Percentiles rank a stretch among this genome's conserved stretches.
Conservation (phyloP, 2,888 invertebrate genomes). For the Hirtodrosophila trivittata region DNA sequence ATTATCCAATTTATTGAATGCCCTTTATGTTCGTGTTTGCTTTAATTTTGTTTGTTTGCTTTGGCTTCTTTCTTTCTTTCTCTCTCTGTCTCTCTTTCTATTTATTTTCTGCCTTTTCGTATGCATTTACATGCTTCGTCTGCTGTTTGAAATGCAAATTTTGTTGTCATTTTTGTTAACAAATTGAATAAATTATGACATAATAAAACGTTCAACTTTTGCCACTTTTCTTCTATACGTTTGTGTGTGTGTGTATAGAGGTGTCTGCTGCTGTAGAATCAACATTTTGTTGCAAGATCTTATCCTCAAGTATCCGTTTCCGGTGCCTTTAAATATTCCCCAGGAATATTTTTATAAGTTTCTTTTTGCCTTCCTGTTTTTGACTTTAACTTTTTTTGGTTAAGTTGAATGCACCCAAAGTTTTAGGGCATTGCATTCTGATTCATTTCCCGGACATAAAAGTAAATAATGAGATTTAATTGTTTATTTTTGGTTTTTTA, state of each 20-base stretch:
- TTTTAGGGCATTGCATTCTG: background rate
- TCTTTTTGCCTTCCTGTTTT: background rate
- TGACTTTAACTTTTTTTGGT: too few relatives aligned
- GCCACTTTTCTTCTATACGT: conserved; percentile 9
- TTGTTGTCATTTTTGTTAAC: conserved; percentile 52
- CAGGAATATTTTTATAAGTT: background rate
- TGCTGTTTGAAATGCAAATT: conserved; percentile 57
- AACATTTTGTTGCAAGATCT: background rate
- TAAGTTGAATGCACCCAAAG: background rate
- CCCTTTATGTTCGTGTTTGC: conserved; percentile 48
- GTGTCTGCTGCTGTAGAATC: background rate
- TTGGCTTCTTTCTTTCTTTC: conserved; percentile 16
- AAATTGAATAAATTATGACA: conserved; percentile 66
- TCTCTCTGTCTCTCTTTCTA: conserved; percentile 14
- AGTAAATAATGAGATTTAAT: background rate
- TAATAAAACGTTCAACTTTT: conserved; percentile 48
- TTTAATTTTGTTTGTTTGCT: too few relatives aligned
- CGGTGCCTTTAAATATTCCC: too few relatives aligned
- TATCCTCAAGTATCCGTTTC: background rate
- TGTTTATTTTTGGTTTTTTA: background rate
- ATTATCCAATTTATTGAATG: conserved; percentile 63
- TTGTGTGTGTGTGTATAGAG: background rate
- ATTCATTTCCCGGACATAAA: background rate
- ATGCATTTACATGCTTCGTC: conserved; percentile 7
- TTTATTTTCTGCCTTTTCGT: conserved; percentile 10